Evolutionary conservation across 2,888 invertebrate species (phyloP).

Genomic region (Athripsodes cinereus): DNA sequence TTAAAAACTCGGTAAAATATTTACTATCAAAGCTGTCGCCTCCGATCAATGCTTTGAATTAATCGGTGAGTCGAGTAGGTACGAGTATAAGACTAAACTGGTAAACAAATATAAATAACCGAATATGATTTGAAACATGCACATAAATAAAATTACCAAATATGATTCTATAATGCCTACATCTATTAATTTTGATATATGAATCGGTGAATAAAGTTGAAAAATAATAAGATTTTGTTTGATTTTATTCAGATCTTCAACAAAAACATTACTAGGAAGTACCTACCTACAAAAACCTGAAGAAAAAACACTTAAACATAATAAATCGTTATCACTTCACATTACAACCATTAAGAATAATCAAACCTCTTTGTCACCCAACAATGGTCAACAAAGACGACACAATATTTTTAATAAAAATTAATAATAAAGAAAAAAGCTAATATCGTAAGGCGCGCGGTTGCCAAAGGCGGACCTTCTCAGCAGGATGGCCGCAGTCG

Average conservation of each 20-base stretch:
- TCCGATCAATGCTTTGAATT: no score
- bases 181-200: neutral
- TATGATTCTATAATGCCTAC: no score
- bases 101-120: no score
- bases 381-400: neutral
- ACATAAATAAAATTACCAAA: no score
- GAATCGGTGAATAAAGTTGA: neutral
- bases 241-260: neutral
- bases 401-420: neutral
- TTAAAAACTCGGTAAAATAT: no score
- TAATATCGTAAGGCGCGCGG: neutral
- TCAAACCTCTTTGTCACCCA: neutral
- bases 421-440: neutral
- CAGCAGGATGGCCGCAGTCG: neutral
- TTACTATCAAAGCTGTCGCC: no score
- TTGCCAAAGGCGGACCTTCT: neutral
- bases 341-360: neutral
- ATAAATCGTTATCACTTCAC: neutral
- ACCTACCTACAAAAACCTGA: neutral
- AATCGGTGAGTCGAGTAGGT: no score
- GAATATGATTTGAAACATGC: no score
- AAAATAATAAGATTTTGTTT: neutral
- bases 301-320: neutral
- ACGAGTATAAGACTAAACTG: no score
- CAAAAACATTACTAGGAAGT: neutral